Conservation (phyloP, 2,113 vertebrate genomes). For the Bos taurus region DNA sequence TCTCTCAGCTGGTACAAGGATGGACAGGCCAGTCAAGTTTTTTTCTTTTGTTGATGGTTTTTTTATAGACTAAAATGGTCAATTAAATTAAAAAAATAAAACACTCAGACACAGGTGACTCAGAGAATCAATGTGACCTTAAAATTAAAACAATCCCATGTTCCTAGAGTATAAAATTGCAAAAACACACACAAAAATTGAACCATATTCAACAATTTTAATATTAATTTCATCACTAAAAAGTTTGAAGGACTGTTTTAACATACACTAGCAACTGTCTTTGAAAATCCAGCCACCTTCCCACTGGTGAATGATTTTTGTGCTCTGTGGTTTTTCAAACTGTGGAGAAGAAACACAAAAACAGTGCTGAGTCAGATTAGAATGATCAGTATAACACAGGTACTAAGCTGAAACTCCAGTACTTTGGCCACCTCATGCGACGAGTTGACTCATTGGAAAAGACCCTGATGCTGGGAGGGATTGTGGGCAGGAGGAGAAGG, state of each 20-base stretch:
- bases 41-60: conserved; percentile 43
- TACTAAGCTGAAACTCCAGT: neutral
- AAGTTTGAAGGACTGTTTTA: neutral
- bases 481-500: no score
- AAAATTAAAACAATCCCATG: neutral
- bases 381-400: neutral
- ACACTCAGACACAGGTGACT: neutral
- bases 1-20: conserved; percentile 96
- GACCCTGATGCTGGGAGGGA: no score
- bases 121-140: neutral
- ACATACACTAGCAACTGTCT: neutral
- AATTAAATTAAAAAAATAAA: neutral
- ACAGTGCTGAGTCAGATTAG: neutral
- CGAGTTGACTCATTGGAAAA: no score
- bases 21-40: conserved; percentile 88
- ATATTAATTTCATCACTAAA: neutral
- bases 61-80: neutral
- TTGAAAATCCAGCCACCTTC: neutral
- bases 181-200: neutral
- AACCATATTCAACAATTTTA: neutral
- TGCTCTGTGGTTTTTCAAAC: neutral
- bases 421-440: no score
- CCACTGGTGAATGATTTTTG: neutral
- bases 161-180: neutral
- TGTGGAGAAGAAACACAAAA: neutral